A percentile compares a stretch with the other conserved stretches of the same genome.
These are phyloP conservation scores for Ptychoptera contaminata DNA, from an alignment of 2,888 invertebrate species.

Conservation along the genomic window DNA sequence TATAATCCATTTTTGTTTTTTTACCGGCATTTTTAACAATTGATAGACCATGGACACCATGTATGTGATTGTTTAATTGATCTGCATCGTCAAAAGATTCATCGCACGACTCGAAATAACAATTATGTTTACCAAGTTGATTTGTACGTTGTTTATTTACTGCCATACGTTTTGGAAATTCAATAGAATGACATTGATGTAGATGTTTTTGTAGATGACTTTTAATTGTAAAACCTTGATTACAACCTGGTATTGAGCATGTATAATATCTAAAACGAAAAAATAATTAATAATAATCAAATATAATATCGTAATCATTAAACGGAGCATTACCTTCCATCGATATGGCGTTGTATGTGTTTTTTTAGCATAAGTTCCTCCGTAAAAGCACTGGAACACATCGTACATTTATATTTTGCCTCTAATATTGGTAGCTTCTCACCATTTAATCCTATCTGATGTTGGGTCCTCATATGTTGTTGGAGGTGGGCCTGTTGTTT, in stretches of 20 bases:
- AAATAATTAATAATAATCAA: not conserved
- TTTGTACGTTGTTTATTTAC: slow-evolving; percentile 14
- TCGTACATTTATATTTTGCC: slow-evolving; percentile 30
- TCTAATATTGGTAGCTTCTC: slow-evolving; percentile 15
- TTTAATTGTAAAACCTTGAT: slow-evolving; percentile 30
- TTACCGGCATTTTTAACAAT: slow-evolving; percentile 6
- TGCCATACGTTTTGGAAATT: slow-evolving; percentile 2
- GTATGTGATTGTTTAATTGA: slow-evolving; percentile 4
- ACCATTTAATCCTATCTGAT: slow-evolving; percentile 9
- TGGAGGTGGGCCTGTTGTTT: slow-evolving; percentile 30
- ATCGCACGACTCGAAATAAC: slow-evolving; percentile 8
- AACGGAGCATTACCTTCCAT: slow-evolving; percentile 20
- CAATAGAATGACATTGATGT: slow-evolving; percentile 26
- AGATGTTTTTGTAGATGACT: slow-evolving; percentile 31
- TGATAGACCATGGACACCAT: slow-evolving; percentile 5
- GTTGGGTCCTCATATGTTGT: slow-evolving; percentile 31
- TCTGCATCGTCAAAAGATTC: slow-evolving; percentile 5
- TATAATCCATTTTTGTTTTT: slow-evolving; percentile 6
- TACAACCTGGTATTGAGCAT: slow-evolving; percentile 29
- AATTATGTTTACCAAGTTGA: slow-evolving; percentile 23
- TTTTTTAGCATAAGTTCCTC: slow-evolving; percentile 30
- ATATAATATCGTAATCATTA: no score
- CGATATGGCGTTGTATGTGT: slow-evolving; percentile 30
- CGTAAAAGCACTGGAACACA: slow-evolving; percentile 30
- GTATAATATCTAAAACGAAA: slow-evolving; percentile 21